These are phyloP conservation scores for Scaptomyza caliginosa DNA, from an alignment of 2,888 invertebrate species.

Conservation along the genomic window DNA sequence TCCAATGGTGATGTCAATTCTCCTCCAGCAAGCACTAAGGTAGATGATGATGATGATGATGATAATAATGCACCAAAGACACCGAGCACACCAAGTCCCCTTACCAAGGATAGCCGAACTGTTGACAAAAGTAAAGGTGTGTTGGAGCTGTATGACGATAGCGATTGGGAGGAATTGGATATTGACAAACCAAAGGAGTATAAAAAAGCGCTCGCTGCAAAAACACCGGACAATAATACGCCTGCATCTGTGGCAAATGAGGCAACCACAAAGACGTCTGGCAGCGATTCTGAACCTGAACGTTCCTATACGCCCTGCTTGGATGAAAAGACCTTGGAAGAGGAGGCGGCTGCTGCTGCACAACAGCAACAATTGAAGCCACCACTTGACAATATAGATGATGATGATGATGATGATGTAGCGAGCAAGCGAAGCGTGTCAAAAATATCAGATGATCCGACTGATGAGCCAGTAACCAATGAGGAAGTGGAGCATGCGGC, in stretches of 20 bases:
- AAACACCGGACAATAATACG: constrained; percentile 56
- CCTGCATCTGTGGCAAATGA: constrained; percentile 9
- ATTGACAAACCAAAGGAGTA: constrained; percentile 80
- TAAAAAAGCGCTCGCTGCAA: constrained; percentile 82
- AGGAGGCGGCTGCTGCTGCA: constrained; percentile 33
- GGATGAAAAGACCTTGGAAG: constrained; percentile 86
- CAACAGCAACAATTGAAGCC: constrained; percentile 3
- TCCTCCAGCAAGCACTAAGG: background rate
- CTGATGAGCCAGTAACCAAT: constrained; percentile 2
- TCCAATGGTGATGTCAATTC: background rate
- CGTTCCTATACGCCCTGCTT: constrained; percentile 90
- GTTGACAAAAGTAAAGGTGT: constrained; percentile 83
- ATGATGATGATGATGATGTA: background rate
- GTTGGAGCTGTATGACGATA: constrained; percentile 86
- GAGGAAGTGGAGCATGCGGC: constrained; percentile 27
- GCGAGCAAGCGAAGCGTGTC: constrained; percentile 7
- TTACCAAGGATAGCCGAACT: constrained; percentile 47
- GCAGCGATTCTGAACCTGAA: constrained; percentile 85
- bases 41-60: constrained; percentile 23
- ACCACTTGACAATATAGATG: background rate
- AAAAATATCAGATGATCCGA: constrained; percentile 4
- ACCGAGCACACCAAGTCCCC: constrained; percentile 64
- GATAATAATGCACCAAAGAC: constrained; percentile 42
- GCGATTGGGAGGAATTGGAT: constrained; percentile 84
- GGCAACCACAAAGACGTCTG: constrained; percentile 18